phyloP scores from a whole-genome alignment of 2,113 vertebrate genomes.

The Alethe castanea region DNA sequence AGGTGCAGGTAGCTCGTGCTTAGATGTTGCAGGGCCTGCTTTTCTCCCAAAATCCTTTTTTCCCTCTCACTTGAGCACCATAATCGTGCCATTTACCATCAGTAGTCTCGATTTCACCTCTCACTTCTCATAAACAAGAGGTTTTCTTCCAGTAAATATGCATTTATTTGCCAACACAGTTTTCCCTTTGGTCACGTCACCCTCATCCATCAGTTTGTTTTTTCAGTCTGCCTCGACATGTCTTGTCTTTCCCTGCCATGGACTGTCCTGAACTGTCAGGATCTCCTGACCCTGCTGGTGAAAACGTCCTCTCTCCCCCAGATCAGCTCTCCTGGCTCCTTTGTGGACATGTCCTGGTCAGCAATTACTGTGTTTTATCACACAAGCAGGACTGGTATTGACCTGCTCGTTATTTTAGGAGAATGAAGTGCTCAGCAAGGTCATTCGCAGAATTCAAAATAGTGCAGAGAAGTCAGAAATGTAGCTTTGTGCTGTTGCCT shows the following conservation, averaged over 20 bases:
- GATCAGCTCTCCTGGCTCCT: neutral
- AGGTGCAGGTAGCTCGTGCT: neutral
- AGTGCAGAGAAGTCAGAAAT: neutral
- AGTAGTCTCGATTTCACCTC: neutral
- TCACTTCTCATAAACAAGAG: neutral
- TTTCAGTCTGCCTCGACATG: neutral
- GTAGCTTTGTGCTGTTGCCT: neutral
- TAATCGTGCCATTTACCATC: neutral
- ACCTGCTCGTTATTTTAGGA: constrained; percentile 46
- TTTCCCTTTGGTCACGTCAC: neutral
- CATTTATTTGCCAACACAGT: neutral
- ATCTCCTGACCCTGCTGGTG: constrained; percentile 19
- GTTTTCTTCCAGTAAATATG: neutral
- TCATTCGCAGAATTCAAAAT: neutral
- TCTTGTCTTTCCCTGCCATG: neutral
- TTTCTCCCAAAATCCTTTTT: neutral
- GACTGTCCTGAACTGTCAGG: neutral
- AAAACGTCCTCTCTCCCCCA: neutral
- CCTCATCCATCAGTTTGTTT: neutral
- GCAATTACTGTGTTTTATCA: constrained; percentile 36
- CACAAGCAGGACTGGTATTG: constrained; percentile 17
- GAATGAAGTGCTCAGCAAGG: constrained; percentile 9
- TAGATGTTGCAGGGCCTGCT: neutral
- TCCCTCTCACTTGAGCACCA: neutral
- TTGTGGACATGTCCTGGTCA: constrained; percentile 21